Evolutionary conservation across 2,113 vertebrate species (phyloP), one percentile per base, ranked within the genome.

Genomic region (Ciconia maguari): DNA sequence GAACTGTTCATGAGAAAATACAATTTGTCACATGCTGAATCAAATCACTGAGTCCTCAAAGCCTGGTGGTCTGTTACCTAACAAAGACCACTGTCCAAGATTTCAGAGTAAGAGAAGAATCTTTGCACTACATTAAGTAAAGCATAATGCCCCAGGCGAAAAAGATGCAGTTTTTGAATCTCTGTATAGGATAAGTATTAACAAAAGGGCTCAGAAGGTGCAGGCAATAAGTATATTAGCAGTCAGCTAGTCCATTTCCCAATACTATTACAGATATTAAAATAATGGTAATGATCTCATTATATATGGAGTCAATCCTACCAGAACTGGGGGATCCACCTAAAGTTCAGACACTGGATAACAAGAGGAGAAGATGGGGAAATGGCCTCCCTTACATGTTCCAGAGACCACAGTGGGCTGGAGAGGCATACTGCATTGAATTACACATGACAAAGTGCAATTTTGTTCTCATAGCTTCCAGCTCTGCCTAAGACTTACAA

Each of bases 11-110:
- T 3, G 20, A 34, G 27, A 76, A 91, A 87, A 57, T 22, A 41
- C 42, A 38, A 44, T 78, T 41, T 49, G 12, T 21, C 72, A 52
- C 16, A 14, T 10, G 36, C 7, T 46, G 48, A 51, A 79, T 48
- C 57, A 77, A 88, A 83, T n/a, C 41, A 41, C 22, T 16, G 46
- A 71, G 20, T 61, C 10, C 52, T 82, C 38, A 71, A 71, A 85
- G 81, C 16, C 42, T 22, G n/a, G 20, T 62, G 64, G 6, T 62
- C 51, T 87, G 91, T 32, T 51, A 81, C 38, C 42, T 21, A 34
- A 16, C 29, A 74, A 57, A 44, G 49, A 22, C 10, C 61, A 69
- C 19, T 3, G 0, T 0, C 44, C 0, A 1, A 29, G 34, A 57
- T 32, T 34, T 25, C 44, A 41, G 42, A 66, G 49, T 11, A n/a